These are phyloP conservation scores for Drosophila antonietae DNA, from an alignment of 2,888 invertebrate species.

Conservation along the genomic window DNA sequence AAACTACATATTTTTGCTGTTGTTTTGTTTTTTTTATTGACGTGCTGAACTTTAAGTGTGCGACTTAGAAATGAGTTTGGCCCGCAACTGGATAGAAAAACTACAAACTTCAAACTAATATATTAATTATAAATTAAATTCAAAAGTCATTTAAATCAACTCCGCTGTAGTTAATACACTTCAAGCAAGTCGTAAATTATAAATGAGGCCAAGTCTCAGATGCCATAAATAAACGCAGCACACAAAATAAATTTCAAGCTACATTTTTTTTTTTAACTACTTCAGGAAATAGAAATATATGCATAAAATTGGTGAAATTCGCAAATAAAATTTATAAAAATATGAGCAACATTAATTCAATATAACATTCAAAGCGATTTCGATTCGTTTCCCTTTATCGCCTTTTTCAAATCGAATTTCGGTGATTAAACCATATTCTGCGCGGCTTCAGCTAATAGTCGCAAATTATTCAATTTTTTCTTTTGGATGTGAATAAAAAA, in stretches of 20 bases:
- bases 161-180: not conserved
- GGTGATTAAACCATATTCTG: constrained; percentile 14
- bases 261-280: constrained; percentile 1
- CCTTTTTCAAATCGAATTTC: not conserved
- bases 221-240: constrained; percentile 5
- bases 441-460: constrained; percentile 4
- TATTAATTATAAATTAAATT: constrained; percentile 12
- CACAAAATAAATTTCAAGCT: constrained; percentile 5
- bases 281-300: constrained; percentile 20
- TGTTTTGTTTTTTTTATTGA: constrained; percentile 49
- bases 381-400: constrained; percentile 15
- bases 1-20: constrained; percentile 72
- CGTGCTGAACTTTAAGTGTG: constrained; percentile 70
- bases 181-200: constrained; percentile 17
- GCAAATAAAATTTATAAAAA: constrained; percentile 13
- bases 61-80: constrained; percentile 53
- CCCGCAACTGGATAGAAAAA: constrained; percentile 34
- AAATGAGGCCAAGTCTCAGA: constrained; percentile 6
- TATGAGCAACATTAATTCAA: constrained; percentile 25
- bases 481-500: constrained; percentile 1
- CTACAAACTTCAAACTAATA: not conserved
- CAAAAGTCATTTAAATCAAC: constrained; percentile 7
- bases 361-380: not conserved
- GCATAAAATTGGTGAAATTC: constrained; percentile 12
- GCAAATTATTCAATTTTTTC: constrained; percentile 1